These are phyloP conservation scores for Aphelenchoides bicaudatus DNA, from an alignment of 2,888 invertebrate genomes.

Conservation along the genomic window DNA sequence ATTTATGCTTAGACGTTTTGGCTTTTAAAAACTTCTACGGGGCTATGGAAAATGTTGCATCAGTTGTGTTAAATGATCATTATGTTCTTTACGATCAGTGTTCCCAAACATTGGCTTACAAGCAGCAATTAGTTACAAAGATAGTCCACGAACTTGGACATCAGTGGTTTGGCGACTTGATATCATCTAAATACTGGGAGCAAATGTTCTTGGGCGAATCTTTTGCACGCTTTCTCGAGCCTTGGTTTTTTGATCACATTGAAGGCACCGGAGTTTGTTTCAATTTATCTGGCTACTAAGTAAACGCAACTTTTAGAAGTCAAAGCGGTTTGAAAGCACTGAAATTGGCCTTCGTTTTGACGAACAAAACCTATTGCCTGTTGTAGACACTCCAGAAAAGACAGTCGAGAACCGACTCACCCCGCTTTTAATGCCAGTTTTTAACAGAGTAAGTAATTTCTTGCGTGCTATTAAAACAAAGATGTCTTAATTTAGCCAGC, in stretches of 20 bases:
- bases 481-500: slow-evolving; percentile 4
- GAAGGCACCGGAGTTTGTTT: not conserved
- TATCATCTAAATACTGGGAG: not conserved
- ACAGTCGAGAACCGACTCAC: not conserved
- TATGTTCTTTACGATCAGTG: not conserved
- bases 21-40: slow-evolving; percentile 4
- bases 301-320: not conserved
- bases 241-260: not conserved
- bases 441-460: not conserved
- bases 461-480: not conserved
- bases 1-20: slow-evolving; percentile 2
- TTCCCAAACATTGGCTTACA: not conserved
- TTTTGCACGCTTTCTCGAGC: not conserved
- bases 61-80: not conserved
- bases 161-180: slow-evolving; percentile 9
- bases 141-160: not conserved
- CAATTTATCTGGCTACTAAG: not conserved
- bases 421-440: not conserved
- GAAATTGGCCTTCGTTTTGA: slow-evolving; percentile 10
- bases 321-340: not conserved
- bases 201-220: slow-evolving; percentile 8
- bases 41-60: slow-evolving; percentile 1
- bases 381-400: not conserved
- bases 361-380: slow-evolving; percentile 25
- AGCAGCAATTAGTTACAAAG: not conserved